Percentiles rank a stretch among this genome's conserved stretches.
Conservation (phyloP, 2,888 invertebrate genomes). For the Athalia cordata region DNA sequence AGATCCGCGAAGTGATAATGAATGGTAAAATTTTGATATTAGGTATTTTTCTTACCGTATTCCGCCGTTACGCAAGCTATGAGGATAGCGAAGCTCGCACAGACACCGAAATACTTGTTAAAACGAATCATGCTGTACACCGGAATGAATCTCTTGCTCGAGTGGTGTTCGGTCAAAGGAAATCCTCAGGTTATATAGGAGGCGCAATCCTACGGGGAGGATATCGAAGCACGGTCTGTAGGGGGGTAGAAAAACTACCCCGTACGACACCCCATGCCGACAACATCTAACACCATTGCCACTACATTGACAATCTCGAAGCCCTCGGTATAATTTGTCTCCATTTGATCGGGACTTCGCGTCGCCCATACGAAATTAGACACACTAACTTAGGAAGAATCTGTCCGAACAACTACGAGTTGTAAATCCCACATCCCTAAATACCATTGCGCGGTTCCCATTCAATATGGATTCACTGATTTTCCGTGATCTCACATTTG, state of each 20-base stretch:
- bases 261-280: constrained; percentile 17
- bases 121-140: constrained; percentile 43
- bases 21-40: neutral
- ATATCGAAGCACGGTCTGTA: constrained; percentile 26
- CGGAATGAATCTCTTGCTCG: constrained; percentile 49
- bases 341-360: constrained; percentile 66
- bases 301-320: constrained; percentile 61
- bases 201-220: constrained; percentile 42
- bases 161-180: constrained; percentile 51
- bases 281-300: constrained; percentile 35
- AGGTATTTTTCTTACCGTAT: constrained; percentile 61
- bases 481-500: neutral
- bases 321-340: constrained; percentile 65
- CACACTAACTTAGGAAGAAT: constrained; percentile 39
- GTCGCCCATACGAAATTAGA: constrained; percentile 69
- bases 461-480: neutral
- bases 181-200: constrained; percentile 56
- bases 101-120: constrained; percentile 48
- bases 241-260: constrained; percentile 40
- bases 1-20: no score
- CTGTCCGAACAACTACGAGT: constrained; percentile 9
- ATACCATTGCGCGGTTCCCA: neutral
- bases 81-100: constrained; percentile 50
- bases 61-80: constrained; percentile 56
- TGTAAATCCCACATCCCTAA: neutral